A percentile compares a stretch with the other conserved stretches of the same genome.
These are phyloP conservation scores for Macrotus californicus DNA, from an alignment of 2,113 vertebrate species.

Conservation along the genomic window DNA sequence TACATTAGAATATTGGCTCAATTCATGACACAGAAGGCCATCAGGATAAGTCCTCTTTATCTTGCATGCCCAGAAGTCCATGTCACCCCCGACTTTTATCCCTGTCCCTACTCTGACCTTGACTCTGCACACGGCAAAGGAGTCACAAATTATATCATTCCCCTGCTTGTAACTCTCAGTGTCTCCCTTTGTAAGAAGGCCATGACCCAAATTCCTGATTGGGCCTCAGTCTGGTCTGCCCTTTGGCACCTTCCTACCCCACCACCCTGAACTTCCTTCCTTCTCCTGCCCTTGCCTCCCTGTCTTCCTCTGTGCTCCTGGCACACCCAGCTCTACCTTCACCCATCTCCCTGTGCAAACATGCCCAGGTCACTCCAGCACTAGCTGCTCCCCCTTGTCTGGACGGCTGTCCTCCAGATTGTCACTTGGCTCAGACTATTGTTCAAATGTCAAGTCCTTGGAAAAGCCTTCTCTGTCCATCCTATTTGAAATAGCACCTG, in stretches of 20 bases:
- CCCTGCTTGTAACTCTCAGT: neutral
- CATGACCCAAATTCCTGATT: neutral
- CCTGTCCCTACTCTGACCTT: neutral
- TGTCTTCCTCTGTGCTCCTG: neutral
- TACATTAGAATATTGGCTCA: neutral
- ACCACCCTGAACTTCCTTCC: neutral
- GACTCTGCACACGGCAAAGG: neutral
- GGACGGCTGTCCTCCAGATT: neutral
- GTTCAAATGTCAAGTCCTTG: neutral
- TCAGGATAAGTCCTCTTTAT: neutral
- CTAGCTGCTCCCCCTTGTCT: neutral
- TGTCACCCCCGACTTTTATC: neutral
- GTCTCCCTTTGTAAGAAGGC: neutral
- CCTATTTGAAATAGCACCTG: neutral
- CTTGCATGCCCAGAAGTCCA: neutral
- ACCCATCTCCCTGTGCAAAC: neutral
- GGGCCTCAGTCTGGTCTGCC: neutral
- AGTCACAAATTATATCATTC: neutral
- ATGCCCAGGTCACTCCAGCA: neutral
- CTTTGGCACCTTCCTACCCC: accelerated
- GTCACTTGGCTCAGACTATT: neutral
- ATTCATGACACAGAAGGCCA: neutral
- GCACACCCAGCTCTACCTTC: neutral
- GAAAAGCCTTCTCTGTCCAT: neutral
- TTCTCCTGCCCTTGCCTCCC: too few relatives aligned